Conservation (phyloP, 1,140 invertebrate species). For the Heliothis virescens region DNA sequence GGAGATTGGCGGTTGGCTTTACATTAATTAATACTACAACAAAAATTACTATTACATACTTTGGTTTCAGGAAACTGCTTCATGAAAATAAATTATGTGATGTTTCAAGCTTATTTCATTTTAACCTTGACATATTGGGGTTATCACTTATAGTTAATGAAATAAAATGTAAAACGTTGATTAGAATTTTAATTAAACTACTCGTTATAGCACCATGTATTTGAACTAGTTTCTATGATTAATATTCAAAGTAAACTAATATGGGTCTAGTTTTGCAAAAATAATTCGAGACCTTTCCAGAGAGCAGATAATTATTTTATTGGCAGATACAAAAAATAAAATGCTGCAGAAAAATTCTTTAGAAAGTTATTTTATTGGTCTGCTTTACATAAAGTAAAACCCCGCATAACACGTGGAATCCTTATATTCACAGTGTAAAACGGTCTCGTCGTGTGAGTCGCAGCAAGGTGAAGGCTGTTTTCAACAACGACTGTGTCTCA, state of each 20-base stretch:
- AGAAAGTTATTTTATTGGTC: not conserved
- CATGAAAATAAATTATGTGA: not conserved
- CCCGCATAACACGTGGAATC: not conserved
- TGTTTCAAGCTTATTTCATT: not conserved
- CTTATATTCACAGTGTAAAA: constrained; percentile 9
- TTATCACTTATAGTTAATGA: not conserved
- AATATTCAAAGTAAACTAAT: too few relatives aligned
- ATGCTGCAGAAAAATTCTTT: too few relatives aligned
- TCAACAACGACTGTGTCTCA: constrained; percentile 2
- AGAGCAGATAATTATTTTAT: too few relatives aligned
- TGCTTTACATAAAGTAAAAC: not conserved
- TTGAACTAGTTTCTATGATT: too few relatives aligned
- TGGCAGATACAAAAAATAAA: too few relatives aligned
- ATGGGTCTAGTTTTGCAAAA: too few relatives aligned
- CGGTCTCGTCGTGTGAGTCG: constrained; percentile 3
- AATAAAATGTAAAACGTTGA: not conserved
- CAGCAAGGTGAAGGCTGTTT: constrained; percentile 27
- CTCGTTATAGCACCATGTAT: too few relatives aligned
- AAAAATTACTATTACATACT: too few relatives aligned
- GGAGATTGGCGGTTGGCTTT: too few relatives aligned
- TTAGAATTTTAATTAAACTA: not conserved
- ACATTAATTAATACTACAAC: too few relatives aligned
- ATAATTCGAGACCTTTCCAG: too few relatives aligned
- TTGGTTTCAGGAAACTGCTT: too few relatives aligned
- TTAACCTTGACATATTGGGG: not conserved